A percentile compares a stretch with the other conserved stretches of the same genome.
These are phyloP conservation scores for Stichopus horrens DNA, from an alignment of 53 echinoderm and acorn worm genomes.

Conservation along the genomic window DNA sequence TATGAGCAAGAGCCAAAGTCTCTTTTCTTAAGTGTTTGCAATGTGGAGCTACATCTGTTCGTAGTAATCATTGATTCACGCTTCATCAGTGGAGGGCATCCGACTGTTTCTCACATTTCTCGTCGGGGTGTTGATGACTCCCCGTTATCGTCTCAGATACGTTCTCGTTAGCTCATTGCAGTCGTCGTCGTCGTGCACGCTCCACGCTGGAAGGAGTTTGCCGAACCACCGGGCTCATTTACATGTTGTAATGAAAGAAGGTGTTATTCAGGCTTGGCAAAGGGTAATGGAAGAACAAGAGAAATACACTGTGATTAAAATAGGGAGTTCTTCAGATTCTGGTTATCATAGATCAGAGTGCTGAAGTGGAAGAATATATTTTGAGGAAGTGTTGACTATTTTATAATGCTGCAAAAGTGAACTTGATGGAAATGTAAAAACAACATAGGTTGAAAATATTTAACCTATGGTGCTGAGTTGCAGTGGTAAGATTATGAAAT, in stretches of 20 bases:
- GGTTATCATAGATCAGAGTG: background rate
- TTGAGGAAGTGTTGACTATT: too few relatives aligned
- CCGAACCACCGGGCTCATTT: slow-evolving; percentile 15
- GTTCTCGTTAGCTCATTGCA: background rate
- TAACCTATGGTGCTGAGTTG: too few relatives aligned
- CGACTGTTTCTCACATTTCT: slow-evolving; percentile 36
- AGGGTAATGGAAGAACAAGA: background rate
- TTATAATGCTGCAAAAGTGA: too few relatives aligned
- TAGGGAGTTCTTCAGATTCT: background rate
- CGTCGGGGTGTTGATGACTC: slow-evolving; percentile 39
- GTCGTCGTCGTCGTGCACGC: background rate
- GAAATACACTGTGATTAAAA: background rate
- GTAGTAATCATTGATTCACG: slow-evolving; percentile 40
- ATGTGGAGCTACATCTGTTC: slow-evolving; percentile 38
- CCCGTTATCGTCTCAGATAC: slow-evolving; percentile 7
- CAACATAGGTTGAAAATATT: too few relatives aligned
- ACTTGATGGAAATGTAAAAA: too few relatives aligned
- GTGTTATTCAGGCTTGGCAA: background rate
- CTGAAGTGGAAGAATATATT: too few relatives aligned
- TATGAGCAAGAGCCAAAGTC: too few relatives aligned
- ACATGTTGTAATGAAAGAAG: slow-evolving; percentile 41
- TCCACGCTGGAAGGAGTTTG: slow-evolving; percentile 4
- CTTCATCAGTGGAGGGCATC: slow-evolving; percentile 34
- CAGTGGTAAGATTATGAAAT: too few relatives aligned
- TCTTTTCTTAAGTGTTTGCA: slow-evolving; percentile 5